phyloP scores from a whole-genome alignment of 1,140 invertebrate species.

The Hylaeus anthracinus region DNA sequence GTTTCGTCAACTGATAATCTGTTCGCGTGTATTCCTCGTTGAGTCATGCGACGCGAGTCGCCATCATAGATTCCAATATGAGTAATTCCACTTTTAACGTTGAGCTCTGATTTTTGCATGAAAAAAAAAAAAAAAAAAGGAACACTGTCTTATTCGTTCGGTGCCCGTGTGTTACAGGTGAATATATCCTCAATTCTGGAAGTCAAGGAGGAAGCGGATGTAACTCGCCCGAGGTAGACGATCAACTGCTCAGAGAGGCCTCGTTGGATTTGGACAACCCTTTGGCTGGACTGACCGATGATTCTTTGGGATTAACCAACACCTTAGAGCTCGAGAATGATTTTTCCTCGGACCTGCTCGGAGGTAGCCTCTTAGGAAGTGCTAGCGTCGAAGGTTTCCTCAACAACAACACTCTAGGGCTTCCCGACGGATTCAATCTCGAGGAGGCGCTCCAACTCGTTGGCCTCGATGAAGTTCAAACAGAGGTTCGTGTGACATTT shows the following conservation, averaged over 20 bases:
- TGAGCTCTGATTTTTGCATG: no score
- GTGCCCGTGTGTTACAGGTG: constrained; percentile 66
- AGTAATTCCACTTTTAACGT: background rate
- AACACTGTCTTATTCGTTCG: background rate
- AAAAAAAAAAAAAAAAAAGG: no score
- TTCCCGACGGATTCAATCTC: constrained; percentile 85
- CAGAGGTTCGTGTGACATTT: constrained; percentile 75
- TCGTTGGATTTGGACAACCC: constrained; percentile 72
- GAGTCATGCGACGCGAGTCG: constrained; percentile 1
- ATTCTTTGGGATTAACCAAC: constrained; percentile 75
- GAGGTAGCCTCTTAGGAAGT: constrained; percentile 70
- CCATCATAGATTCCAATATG: background rate
- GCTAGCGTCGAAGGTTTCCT: constrained; percentile 74
- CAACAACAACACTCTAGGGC: constrained; percentile 74
- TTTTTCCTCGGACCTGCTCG: constrained; percentile 76
- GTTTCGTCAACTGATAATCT: constrained; percentile 37
- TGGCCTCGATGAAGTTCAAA: constrained; percentile 85
- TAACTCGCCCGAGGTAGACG: constrained; percentile 62
- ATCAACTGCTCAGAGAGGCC: constrained; percentile 68
- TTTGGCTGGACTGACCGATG: constrained; percentile 72
- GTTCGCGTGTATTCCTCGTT: constrained; percentile 5
- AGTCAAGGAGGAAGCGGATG: constrained; percentile 57
- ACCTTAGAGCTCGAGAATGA: constrained; percentile 78
- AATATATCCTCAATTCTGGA: constrained; percentile 75
- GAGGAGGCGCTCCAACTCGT: constrained; percentile 88